Conservation (phyloP, 2,888 invertebrate species). For the Azorinus chamasolen region DNA sequence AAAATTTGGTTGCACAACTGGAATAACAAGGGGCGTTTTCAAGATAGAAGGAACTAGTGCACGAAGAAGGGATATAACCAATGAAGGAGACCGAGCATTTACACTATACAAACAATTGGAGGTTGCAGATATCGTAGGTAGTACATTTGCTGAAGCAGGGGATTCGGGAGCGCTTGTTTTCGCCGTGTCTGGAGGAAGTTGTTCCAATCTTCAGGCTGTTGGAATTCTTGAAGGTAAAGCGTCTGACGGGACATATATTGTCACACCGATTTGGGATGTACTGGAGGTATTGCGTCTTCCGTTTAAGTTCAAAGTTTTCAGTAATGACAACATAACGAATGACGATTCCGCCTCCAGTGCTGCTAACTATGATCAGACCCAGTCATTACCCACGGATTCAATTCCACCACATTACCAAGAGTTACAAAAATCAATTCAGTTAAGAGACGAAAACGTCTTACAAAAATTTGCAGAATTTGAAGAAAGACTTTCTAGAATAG, state of each 20-base stretch:
- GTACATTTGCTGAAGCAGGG: constrained; percentile 1
- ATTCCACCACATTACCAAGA: too few relatives aligned
- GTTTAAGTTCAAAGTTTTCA: too few relatives aligned
- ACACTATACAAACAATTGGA: constrained; percentile 6
- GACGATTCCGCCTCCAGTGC: too few relatives aligned
- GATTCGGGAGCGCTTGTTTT: constrained; percentile 12
- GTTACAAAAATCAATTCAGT: too few relatives aligned
- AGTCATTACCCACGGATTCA: too few relatives aligned
- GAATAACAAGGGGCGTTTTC: constrained; percentile 1
- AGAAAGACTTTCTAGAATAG: too few relatives aligned
- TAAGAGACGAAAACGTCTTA: too few relatives aligned
- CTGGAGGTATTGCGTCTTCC: not conserved
- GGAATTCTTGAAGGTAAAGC: constrained; percentile 5
- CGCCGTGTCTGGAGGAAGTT: not conserved
- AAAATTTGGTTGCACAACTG: constrained; percentile 12
- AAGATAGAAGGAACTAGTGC: not conserved
- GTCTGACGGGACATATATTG: constrained; percentile 3
- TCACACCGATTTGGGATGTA: constrained; percentile 5
- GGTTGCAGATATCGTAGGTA: not conserved
- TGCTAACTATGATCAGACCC: too few relatives aligned
- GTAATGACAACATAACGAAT: too few relatives aligned
- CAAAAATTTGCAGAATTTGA: too few relatives aligned
- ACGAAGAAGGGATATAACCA: not conserved
- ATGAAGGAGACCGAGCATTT: not conserved
- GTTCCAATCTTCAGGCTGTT: constrained; percentile 1